These are phyloP conservation scores for Apis laboriosa DNA, from an alignment of 1,140 invertebrate genomes.

Conservation along the genomic window DNA sequence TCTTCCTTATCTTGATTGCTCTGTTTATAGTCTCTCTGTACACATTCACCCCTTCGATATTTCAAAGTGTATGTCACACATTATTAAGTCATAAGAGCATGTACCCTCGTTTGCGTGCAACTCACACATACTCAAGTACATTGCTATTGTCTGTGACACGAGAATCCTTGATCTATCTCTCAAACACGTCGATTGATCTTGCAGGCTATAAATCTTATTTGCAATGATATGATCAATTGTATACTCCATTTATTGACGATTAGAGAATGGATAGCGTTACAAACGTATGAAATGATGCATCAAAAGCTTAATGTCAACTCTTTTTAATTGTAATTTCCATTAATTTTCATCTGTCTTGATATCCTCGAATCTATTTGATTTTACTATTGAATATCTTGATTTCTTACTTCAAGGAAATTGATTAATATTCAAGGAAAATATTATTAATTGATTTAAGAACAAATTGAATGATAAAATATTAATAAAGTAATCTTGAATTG, in stretches of 20 bases:
- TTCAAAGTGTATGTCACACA: constrained; percentile 4
- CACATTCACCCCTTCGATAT: background rate
- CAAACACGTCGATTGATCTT: background rate
- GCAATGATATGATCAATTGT: background rate
- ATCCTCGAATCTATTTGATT: no score
- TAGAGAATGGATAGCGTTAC: background rate
- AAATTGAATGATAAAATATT: no score
- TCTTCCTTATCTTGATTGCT: background rate
- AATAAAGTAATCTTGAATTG: no score
- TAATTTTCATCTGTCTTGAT: no score
- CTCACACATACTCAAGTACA: no score
- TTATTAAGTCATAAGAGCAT: constrained; percentile 15
- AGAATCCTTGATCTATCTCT: background rate
- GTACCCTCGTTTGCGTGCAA: background rate
- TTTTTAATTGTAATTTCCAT: no score
- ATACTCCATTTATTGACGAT: background rate
- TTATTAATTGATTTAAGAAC: no score
- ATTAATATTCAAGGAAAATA: no score
- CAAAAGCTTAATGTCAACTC: no score
- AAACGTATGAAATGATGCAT: no score
- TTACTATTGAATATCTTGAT: no score
- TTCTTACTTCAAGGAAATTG: no score
- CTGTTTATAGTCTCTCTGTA: background rate
- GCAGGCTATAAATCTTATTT: background rate
- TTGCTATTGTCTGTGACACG: background rate